A percentile compares a stretch with the other conserved stretches of the same genome.
Evolutionary conservation across 2,888 invertebrate genomes (phyloP).

Genomic region (Melieria picta): DNA sequence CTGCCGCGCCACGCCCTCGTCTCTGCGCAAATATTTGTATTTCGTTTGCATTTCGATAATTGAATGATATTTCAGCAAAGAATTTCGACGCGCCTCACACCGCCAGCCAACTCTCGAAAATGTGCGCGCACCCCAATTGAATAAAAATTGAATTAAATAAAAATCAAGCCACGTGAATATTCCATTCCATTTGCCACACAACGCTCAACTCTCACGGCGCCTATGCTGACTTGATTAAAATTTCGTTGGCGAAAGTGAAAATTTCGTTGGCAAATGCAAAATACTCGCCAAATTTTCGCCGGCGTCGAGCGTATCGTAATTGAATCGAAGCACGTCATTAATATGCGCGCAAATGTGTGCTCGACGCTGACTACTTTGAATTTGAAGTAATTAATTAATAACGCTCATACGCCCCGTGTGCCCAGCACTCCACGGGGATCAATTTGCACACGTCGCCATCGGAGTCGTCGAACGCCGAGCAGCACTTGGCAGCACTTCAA

Average conservation of each 20-base stretch:
- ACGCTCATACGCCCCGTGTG: slow-evolving; percentile 12
- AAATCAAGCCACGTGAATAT: neutral
- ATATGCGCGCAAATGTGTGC: neutral
- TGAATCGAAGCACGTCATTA: neutral
- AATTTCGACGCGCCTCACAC: no score
- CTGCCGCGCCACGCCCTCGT: neutral
- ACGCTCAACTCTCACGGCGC: neutral
- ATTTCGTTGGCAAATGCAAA: no score
- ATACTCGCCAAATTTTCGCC: no score
- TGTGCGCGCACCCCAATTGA: neutral
- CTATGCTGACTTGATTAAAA: no score
- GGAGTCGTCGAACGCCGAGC: neutral
- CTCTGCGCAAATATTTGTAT: slow-evolving; percentile 7
- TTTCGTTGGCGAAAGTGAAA: no score
- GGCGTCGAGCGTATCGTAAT: no score
- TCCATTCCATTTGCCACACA: neutral
- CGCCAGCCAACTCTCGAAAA: neutral
- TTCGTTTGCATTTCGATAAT: slow-evolving; percentile 22
- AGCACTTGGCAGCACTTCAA: slow-evolving; percentile 16
- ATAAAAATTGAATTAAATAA: slow-evolving; percentile 4
- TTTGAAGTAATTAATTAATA: slow-evolving; percentile 22
- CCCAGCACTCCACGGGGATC: no score
- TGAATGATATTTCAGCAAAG: neutral
- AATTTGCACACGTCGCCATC: no score
- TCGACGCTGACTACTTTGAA: neutral